Conservation (phyloP, 2,113 vertebrate genomes). For the Prionailurus bengalensis region DNA sequence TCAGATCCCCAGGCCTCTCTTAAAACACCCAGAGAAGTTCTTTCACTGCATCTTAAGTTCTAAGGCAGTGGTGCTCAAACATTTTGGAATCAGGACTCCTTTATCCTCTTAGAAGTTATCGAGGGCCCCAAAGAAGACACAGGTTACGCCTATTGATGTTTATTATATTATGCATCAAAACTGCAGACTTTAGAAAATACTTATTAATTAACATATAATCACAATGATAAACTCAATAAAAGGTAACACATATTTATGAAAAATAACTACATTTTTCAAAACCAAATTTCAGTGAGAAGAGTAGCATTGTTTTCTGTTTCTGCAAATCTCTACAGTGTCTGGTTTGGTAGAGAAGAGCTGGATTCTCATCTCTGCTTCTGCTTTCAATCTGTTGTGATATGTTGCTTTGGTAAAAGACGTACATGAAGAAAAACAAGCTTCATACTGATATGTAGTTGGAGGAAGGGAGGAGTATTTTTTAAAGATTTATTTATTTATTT, state of each 20-base stretch:
- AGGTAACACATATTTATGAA: constrained; percentile 11
- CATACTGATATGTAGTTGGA: not conserved
- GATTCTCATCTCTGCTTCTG: not conserved
- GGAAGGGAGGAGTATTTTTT: not conserved
- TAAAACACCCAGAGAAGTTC: not conserved
- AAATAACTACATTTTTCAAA: constrained; percentile 36
- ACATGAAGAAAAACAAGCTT: not conserved
- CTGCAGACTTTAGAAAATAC: not conserved
- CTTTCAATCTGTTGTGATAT: not conserved
- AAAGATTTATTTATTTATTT: no score
- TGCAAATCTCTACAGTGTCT: not conserved
- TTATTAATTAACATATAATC: not conserved
- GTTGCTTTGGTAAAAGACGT: constrained; percentile 43
- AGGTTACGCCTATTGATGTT: not conserved
- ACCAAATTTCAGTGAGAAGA: not conserved
- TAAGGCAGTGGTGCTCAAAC: not conserved
- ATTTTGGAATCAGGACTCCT: constrained; percentile 11
- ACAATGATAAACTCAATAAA: constrained; percentile 1
- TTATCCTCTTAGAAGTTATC: not conserved
- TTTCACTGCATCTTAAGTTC: constrained; percentile 17
- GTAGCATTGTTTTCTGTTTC: not conserved
- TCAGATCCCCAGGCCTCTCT: not conserved
- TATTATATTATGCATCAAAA: not conserved
- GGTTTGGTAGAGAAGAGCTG: not conserved
- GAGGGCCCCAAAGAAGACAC: not conserved